Base-by-base conservation (phyloP, 2,797 vertebrate species). In the Clarias fuscus region DNA sequence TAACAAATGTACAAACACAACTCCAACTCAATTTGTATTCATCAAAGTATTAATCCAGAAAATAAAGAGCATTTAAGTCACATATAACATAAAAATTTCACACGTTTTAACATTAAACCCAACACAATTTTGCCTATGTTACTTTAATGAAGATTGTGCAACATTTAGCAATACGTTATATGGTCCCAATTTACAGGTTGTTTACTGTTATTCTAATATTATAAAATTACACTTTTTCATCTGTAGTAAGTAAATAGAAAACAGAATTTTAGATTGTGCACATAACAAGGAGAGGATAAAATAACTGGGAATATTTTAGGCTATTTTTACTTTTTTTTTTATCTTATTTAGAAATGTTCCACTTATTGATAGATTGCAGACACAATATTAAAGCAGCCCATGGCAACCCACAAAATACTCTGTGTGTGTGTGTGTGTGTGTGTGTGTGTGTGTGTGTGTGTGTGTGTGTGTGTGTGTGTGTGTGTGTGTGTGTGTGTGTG, bases 161-260 rank as follows among this genome's bases (percentile, higher is more conserved):
- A 81, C 67, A 40, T 67, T 24, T 65, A 67, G 79, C 79, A 81
- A 81, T 81, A 81, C 13, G 78, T 65, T 65, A 81, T 81, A 81
- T 30, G 79, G 37, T 65, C 37, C 78, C 78, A 81, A 48, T 81
- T 81, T 65, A 65, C 76, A 61, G 30, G 48, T 84, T 89, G 84
- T 61, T 76, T 85, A 82, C 83, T 85, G 61, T 84, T 61, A 86
- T 86, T 83, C 64, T 77, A 77, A 79, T 37, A 84, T 85, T 84
- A 77, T 77, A 73, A 84, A 24, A 77, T 33, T 40, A 72, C 37
- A 22, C 81, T 81, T 70, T 83, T 85, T 84, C 64, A 85, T 85
- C 83, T 73, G 76, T 84, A 37, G 73, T 79, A 79, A 81, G 33
- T 61, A 78, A 83, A 83, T 53, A 87, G 18, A 87, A 48, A 48